Base-by-base conservation (phyloP, 2,888 invertebrate species). In the Sclerodermus sp. region DNA sequence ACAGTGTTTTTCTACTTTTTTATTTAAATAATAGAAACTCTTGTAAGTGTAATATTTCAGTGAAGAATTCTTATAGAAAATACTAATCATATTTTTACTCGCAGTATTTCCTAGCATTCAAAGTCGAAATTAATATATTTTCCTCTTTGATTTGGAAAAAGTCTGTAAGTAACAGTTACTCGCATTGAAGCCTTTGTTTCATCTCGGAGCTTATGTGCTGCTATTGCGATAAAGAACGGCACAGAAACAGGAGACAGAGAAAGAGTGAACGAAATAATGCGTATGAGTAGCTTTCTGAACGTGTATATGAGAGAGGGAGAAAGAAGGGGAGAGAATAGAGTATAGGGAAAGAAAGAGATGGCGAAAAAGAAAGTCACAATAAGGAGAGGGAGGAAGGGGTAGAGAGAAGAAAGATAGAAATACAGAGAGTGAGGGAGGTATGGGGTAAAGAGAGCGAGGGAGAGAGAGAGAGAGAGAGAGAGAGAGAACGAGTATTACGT, bases 401-500 rank as follows among this genome's bases (percentile, higher is more conserved):
- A 36, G 8, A 38, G 29, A 17, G 10, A 37, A 15, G 42, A 3
- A 23, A 36, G 8, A 38, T 14, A 17, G 10, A 37, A 15, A 40
- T 46, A 32, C 17, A 48, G 37, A 15, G 16, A 5, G 23, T 5
- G 23, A 23, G 8, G 8, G 3, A 23, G 8, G 23, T 3, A 23
- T 38, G 37, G 36, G 45, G 39, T 38, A 34, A 16, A 47, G 31
- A 32, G 37, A 18, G 34, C 13, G 45, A 38, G 43, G 47, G 51
- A 49, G 53, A 56, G 52, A 38, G 32, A 49, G 50, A 45, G 46
- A 15, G 41, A 38, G 48, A 47, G 41, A 30, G 40, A 17, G 42
- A 41, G 57, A 62, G 58, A 55, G 60, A 55, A 56, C 64, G 60
- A 61, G 65, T 61, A 69, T 68, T 68, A 69, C 68, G 67, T 64